Evolutionary conservation across 1,140 invertebrate genomes (phyloP).

Genomic region (Hyles vespertilio): DNA sequence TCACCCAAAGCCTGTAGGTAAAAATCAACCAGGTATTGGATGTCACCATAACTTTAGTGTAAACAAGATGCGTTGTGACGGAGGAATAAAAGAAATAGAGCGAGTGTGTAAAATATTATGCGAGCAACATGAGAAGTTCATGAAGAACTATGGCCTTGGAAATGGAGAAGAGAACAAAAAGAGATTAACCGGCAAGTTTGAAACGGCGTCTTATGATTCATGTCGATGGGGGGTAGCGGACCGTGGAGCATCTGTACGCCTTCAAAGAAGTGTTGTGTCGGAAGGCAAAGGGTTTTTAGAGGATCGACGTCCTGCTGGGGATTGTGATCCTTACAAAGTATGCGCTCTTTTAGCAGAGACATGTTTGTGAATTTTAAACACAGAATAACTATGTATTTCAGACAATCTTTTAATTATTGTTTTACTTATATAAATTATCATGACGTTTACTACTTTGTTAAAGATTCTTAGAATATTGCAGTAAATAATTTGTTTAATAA

Average conservation of each 20-base stretch:
- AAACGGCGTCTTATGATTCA: conserved; percentile 90
- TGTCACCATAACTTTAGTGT: conserved; percentile 96
- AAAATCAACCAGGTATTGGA: conserved; percentile 97
- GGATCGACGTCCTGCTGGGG: conserved; percentile 94
- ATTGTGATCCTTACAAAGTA: conserved; percentile 93
- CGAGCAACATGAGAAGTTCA: conserved; percentile 88
- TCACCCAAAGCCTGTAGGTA: conserved; percentile 91
- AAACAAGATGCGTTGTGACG: conserved; percentile 87
- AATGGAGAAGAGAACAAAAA: conserved; percentile 89
- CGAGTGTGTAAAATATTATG: conserved; percentile 88
- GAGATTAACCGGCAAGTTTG: conserved; percentile 88
- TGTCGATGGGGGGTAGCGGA: conserved; percentile 86
- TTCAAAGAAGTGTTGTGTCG: conserved; percentile 86
- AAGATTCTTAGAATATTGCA: too few species aligned
- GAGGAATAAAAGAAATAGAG: conserved; percentile 83
- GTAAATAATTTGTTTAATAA: too few species aligned
- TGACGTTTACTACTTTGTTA: too few species aligned
- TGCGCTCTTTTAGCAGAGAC: conserved; percentile 80
- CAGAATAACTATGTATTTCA: too few species aligned
- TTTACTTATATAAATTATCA: too few species aligned
- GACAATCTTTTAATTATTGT: too few species aligned
- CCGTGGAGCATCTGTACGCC: conserved; percentile 85
- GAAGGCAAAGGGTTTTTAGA: conserved; percentile 94
- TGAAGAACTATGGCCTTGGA: conserved; percentile 91
- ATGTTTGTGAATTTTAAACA: conserved; percentile 19